These are phyloP conservation scores for Hippopotamyrus pictus DNA, from an alignment of 2,797 vertebrate genomes.

Conservation along the genomic window DNA sequence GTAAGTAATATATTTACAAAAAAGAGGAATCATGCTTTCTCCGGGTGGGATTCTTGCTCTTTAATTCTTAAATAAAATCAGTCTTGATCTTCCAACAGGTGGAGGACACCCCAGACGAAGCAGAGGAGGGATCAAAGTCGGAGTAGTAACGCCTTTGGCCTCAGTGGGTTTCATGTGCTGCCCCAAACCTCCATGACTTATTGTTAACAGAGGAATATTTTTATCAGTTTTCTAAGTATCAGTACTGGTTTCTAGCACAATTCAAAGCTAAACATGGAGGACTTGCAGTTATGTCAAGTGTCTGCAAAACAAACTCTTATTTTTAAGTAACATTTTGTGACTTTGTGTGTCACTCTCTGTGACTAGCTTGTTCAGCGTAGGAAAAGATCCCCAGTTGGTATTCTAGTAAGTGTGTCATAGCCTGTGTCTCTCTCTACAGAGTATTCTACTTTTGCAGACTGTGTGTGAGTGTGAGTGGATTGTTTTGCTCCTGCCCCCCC, in stretches of 20 bases:
- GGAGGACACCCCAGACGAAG: conserved; percentile 61
- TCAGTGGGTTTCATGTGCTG: conserved; percentile 49
- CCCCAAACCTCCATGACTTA: conserved; percentile 60
- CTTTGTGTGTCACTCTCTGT: conserved; percentile 42
- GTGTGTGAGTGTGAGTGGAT: conserved; percentile 36
- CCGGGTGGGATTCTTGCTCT: background rate
- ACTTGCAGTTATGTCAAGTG: conserved; percentile 37
- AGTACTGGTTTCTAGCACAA: conserved; percentile 72
- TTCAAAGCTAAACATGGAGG: conserved; percentile 61
- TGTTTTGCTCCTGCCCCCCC: conserved; percentile 42
- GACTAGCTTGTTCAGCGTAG: conserved; percentile 56
- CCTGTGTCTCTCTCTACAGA: conserved; percentile 27
- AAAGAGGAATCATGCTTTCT: background rate
- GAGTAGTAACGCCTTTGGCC: conserved; percentile 45
- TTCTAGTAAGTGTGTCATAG: conserved; percentile 36
- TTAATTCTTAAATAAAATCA: background rate
- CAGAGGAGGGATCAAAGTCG: conserved; percentile 61
- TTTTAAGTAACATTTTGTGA: conserved; percentile 54
- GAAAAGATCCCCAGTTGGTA: conserved; percentile 61
- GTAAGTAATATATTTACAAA: background rate
- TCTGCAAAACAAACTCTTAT: conserved; percentile 39
- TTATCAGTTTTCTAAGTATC: conserved; percentile 82
- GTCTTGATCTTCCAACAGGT: conserved; percentile 44
- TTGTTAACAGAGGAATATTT: conserved; percentile 82
- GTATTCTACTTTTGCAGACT: conserved; percentile 30